These are phyloP conservation scores for Rhodeus uyekii DNA, from an alignment of 2,797 vertebrate genomes.

Conservation along the genomic window DNA sequence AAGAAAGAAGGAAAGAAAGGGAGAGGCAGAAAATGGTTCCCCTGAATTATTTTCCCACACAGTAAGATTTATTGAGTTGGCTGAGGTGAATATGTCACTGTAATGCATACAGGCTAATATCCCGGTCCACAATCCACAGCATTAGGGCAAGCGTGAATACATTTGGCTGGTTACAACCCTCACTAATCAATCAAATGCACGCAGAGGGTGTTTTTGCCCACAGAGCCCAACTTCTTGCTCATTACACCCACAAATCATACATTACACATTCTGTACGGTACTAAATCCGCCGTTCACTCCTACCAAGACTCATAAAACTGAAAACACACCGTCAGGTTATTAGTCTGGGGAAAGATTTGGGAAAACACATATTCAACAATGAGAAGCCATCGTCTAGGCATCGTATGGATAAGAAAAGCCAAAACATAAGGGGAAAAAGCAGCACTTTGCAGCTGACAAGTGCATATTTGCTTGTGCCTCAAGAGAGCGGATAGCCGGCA, in stretches of 20 bases:
- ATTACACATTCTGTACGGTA: slow-evolving; percentile 68
- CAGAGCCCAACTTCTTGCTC: slow-evolving; percentile 71
- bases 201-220: slow-evolving; percentile 67
- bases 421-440: slow-evolving; percentile 9
- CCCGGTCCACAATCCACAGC: slow-evolving; percentile 60
- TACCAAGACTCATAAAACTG: slow-evolving; percentile 55
- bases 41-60: slow-evolving; percentile 48
- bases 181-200: slow-evolving; percentile 75
- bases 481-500: slow-evolving; percentile 54
- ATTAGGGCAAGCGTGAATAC: slow-evolving; percentile 69
- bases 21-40: slow-evolving; percentile 44
- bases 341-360: slow-evolving; percentile 45
- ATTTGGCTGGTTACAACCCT: slow-evolving; percentile 68
- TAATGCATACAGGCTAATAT: slow-evolving; percentile 75
- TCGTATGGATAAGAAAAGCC: neutral
- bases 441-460: slow-evolving; percentile 19
- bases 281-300: slow-evolving; percentile 54
- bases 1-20: slow-evolving; percentile 29
- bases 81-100: slow-evolving; percentile 73
- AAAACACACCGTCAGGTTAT: slow-evolving; percentile 41
- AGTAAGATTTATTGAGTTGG: slow-evolving; percentile 73
- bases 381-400: slow-evolving; percentile 18
- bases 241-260: slow-evolving; percentile 76
- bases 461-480: slow-evolving; percentile 58
- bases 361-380: slow-evolving; percentile 40